Conservation (phyloP, 2,888 invertebrate species). For the Chrysopilus asiliformis region DNA sequence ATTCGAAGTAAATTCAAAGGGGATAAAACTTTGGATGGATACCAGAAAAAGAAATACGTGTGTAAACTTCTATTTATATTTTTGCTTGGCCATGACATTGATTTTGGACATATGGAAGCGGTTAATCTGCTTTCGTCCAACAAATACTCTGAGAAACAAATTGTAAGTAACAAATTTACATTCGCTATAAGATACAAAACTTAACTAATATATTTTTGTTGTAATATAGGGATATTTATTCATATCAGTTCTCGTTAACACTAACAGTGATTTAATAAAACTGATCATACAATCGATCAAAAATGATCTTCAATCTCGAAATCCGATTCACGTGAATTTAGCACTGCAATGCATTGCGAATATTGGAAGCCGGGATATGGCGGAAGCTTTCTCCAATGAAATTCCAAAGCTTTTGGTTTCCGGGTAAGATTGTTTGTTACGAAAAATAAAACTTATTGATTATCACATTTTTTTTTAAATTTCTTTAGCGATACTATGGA, state of each 20-base stretch:
- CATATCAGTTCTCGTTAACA: slow-evolving; percentile 98
- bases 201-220: slow-evolving; percentile 9
- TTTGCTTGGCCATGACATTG: slow-evolving; percentile 97
- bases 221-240: slow-evolving; percentile 84
- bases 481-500: slow-evolving; percentile 86
- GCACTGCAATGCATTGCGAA: slow-evolving; percentile 99
- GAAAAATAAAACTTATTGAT: slow-evolving; percentile 3
- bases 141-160: slow-evolving; percentile 99
- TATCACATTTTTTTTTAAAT: slow-evolving; percentile 4
- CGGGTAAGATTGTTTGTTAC: slow-evolving; percentile 46
- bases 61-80: slow-evolving; percentile 99
- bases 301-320: slow-evolving; percentile 91
- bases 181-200: slow-evolving; percentile 1
- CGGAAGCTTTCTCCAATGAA: slow-evolving; percentile 97
- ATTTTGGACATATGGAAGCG: slow-evolving; percentile 99
- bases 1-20: slow-evolving; percentile 99
- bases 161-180: slow-evolving; percentile 46
- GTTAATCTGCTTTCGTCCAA: slow-evolving; percentile 98
- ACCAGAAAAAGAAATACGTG: slow-evolving; percentile 99
- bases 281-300: slow-evolving; percentile 98
- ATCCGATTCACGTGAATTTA: slow-evolving; percentile 96
- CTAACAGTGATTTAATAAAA: slow-evolving; percentile 97
- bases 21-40: slow-evolving; percentile 98
- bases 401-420: slow-evolving; percentile 97
- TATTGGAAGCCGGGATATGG: slow-evolving; percentile 99